A percentile compares a stretch with the other conserved stretches of the same genome.
phyloP scores from a whole-genome alignment of 2,797 vertebrate species.

The Hyperoplus lanceolatus region DNA sequence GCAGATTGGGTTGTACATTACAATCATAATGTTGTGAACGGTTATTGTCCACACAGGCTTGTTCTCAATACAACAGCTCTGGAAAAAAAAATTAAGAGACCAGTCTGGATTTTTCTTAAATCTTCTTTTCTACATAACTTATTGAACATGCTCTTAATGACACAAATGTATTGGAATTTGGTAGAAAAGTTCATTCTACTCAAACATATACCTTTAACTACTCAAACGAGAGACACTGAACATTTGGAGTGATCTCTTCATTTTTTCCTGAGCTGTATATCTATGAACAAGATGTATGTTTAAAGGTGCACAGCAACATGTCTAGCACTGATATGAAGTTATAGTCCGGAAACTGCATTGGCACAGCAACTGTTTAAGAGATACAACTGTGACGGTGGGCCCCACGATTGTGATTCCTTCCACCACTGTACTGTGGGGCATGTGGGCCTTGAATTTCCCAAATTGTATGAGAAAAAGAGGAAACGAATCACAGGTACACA shows the following conservation, averaged over 20 bases:
- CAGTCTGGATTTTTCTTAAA: too few species aligned
- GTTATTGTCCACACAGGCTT: not conserved
- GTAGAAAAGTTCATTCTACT: too few species aligned
- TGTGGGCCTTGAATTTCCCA: slow-evolving; percentile 45
- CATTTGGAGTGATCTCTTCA: too few species aligned
- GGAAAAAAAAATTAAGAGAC: too few species aligned
- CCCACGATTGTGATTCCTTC: slow-evolving; percentile 51
- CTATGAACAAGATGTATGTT: not conserved
- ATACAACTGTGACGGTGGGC: not conserved
- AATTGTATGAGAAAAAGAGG: not conserved
- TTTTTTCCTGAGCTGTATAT: not conserved
- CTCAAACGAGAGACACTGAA: too few species aligned
- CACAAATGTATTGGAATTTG: too few species aligned
- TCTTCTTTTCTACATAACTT: too few species aligned
- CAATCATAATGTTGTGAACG: slow-evolving; percentile 13
- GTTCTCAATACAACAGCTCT: not conserved
- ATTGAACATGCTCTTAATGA: too few species aligned
- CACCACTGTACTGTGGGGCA: not conserved
- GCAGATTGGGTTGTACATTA: slow-evolving; percentile 21
- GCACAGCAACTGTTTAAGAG: slow-evolving; percentile 9
- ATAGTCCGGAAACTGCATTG: slow-evolving; percentile 4
- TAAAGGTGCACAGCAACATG: not conserved
- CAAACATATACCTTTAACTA: too few species aligned
- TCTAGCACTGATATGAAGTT: not conserved
- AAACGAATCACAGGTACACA: slow-evolving; percentile 53